A percentile compares a stretch with the other conserved stretches of the same genome.
Conservation (phyloP, 2,888 invertebrate genomes). For the Troilus luridus region DNA sequence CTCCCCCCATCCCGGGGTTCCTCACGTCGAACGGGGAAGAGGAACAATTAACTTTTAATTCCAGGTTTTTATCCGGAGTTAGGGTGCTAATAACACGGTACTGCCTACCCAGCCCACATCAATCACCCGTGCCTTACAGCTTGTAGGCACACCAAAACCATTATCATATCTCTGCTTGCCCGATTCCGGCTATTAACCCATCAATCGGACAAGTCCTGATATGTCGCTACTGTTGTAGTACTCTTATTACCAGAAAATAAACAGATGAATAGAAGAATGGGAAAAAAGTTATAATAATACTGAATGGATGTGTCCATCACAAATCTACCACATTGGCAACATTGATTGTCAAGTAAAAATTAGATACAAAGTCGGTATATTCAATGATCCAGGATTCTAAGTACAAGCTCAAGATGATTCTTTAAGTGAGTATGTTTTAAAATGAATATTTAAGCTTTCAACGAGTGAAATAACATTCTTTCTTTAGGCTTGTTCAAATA, state of each 20-base stretch:
- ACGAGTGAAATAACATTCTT: too few species aligned
- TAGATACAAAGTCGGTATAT: too few species aligned
- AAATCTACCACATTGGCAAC: neutral
- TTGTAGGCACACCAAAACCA: neutral
- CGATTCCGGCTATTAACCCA: neutral
- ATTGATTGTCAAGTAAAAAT: neutral
- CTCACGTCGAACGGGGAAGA: neutral
- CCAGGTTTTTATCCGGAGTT: slow-evolving; percentile 40
- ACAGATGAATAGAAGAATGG: too few species aligned
- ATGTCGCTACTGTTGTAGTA: too few species aligned
- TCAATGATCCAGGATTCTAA: too few species aligned
- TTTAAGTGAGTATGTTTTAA: too few species aligned
- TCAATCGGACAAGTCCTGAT: neutral
- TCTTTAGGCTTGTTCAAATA: too few species aligned
- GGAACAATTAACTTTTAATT: slow-evolving; percentile 56
- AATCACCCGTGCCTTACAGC: neutral
- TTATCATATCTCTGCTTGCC: neutral
- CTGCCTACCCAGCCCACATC: neutral
- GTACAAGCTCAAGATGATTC: too few species aligned
- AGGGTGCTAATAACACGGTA: slow-evolving; percentile 53
- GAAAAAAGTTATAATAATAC: too few species aligned
- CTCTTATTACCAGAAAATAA: too few species aligned
- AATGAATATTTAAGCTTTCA: too few species aligned
- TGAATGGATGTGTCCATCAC: neutral
- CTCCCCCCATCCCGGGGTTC: neutral